A percentile compares a stretch with the other conserved stretches of the same genome.
These are phyloP conservation scores for Echeneis naucrates DNA, from an alignment of 2,797 vertebrate species.

Conservation along the genomic window DNA sequence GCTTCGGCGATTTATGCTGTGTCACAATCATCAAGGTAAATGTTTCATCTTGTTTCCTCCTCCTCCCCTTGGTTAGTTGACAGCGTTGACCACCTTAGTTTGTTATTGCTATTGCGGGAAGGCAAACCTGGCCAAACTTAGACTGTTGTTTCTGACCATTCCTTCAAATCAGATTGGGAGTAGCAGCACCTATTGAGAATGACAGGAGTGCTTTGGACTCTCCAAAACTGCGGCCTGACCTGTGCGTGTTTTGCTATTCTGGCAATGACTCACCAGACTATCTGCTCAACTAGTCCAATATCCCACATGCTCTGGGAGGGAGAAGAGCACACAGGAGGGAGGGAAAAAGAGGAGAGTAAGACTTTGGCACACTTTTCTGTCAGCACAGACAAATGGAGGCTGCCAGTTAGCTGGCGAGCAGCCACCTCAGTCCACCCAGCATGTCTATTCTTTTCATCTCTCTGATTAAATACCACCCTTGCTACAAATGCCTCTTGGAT, in stretches of 20 bases:
- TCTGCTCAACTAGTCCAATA: conserved; percentile 16
- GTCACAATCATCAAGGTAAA: not conserved
- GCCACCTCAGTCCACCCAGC: not conserved
- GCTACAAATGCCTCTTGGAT: not conserved
- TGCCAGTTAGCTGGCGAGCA: conserved; percentile 24
- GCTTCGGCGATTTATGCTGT: conserved; percentile 16
- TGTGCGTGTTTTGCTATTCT: conserved; percentile 28
- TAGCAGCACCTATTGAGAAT: not conserved
- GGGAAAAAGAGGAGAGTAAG: conserved; percentile 18
- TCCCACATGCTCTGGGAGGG: conserved; percentile 18
- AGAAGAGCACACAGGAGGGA: conserved; percentile 16
- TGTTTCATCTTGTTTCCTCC: not conserved
- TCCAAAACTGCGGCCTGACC: conserved; percentile 24
- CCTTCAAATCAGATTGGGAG: conserved; percentile 36
- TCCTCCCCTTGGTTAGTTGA: conserved; percentile 3
- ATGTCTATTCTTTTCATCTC: conserved; percentile 17
- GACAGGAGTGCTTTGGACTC: conserved; percentile 2
- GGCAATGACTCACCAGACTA: conserved; percentile 30
- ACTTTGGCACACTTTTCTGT: conserved; percentile 14
- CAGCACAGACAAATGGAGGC: conserved; percentile 13
- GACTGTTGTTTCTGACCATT: conserved; percentile 17
- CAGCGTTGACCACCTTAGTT: conserved; percentile 7
- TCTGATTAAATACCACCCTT: conserved; percentile 22
- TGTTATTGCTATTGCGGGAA: conserved; percentile 15
- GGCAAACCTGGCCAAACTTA: not conserved